These are phyloP conservation scores for Heterotilapia buettikoferi DNA, from an alignment of 2,113 vertebrate genomes.

Conservation along the genomic window DNA sequence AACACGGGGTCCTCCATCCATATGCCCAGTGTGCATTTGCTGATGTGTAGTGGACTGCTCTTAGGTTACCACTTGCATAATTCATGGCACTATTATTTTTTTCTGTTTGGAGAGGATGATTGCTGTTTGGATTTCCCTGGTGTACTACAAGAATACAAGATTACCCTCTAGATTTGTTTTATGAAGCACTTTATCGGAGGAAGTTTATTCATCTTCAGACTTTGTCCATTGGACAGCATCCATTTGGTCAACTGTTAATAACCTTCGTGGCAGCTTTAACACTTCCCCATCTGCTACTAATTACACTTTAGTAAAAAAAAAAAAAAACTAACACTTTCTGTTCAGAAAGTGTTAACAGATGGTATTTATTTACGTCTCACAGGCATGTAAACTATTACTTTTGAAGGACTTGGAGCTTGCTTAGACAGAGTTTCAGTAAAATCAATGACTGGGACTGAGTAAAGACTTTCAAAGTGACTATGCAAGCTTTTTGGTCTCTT, in stretches of 20 bases:
- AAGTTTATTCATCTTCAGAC: neutral
- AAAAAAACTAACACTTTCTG: neutral
- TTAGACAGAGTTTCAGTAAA: neutral
- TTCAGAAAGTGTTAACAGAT: neutral
- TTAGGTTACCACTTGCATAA: neutral
- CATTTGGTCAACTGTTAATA: neutral
- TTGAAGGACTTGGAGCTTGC: neutral
- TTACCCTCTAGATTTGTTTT: neutral
- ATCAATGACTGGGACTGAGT: neutral
- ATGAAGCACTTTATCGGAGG: neutral
- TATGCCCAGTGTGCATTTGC: neutral
- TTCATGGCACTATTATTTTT: neutral
- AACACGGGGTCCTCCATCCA: neutral
- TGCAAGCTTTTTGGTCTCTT: neutral
- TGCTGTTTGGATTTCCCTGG: neutral
- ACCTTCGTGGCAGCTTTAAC: neutral
- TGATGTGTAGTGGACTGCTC: neutral
- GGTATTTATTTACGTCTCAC: neutral
- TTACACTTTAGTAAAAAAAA: neutral
- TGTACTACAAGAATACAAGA: neutral
- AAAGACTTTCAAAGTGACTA: neutral
- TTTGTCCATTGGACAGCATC: neutral
- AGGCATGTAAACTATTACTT: neutral
- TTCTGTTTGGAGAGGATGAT: neutral
- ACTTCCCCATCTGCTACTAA: conserved; percentile 1